A percentile compares a stretch with the other conserved stretches of the same genome.
Conservation (phyloP, 23 tunicate species). For the Oikopleura albicans region DNA sequence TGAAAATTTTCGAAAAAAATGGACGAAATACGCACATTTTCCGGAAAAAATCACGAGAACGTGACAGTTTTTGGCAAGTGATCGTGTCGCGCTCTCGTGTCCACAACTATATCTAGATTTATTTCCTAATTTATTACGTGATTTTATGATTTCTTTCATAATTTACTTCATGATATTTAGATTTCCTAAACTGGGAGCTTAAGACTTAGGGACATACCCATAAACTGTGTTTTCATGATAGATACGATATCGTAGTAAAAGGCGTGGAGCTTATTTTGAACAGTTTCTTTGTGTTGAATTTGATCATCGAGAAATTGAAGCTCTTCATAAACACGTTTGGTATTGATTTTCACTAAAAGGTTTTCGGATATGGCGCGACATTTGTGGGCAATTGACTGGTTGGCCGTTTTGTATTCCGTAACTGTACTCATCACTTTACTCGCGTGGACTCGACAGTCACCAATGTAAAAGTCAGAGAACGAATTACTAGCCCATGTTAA, state of each 20-base stretch:
- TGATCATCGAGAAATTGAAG: conserved; percentile 77
- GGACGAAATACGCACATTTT: too few species aligned
- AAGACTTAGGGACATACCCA: too few species aligned
- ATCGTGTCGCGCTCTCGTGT: too few species aligned
- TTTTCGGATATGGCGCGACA: conserved; percentile 67
- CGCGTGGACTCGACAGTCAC: conserved; percentile 72
- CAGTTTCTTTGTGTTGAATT: conserved; percentile 35
- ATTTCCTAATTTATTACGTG: not conserved
- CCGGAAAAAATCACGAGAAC: too few species aligned
- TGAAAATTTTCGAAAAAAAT: too few species aligned
- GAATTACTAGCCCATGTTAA: conserved; percentile 88
- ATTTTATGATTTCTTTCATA: not conserved
- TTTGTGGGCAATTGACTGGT: conserved; percentile 39
- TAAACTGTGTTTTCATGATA: conserved; percentile 48
- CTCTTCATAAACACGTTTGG: conserved; percentile 58
- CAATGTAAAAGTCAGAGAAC: conserved; percentile 70
- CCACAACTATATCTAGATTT: not conserved
- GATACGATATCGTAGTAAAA: conserved; percentile 37
- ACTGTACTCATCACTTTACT: conserved; percentile 43
- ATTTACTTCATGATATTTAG: conserved; percentile 59
- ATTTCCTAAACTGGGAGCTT: too few species aligned
- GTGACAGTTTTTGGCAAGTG: too few species aligned
- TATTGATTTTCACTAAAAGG: conserved; percentile 43
- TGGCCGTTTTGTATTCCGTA: conserved; percentile 65
- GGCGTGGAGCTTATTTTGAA: conserved; percentile 31